Base-by-base conservation (phyloP, 2,113 vertebrate genomes). In the Carettochelys insculpta region DNA sequence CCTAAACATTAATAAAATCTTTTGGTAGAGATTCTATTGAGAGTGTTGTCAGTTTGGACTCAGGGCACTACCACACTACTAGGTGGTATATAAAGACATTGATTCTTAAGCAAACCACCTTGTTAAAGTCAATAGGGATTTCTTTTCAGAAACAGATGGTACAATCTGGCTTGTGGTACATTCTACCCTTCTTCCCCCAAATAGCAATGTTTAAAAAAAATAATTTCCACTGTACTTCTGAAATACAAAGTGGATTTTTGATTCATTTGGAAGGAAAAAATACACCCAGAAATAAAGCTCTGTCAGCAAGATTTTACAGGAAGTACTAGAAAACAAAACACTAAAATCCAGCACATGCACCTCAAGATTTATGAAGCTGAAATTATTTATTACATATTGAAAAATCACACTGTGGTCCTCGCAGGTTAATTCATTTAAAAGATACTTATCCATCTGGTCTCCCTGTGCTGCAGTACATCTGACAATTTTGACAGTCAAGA, bases 111-210 rank as follows among this genome's bases (percentile, higher is more conserved):
- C 61, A 34, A 31, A 65, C 7, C 61, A n/a, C 34, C 7, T 38
- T 16, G 14, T 50, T 45, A 13, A 75, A 75, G 41, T 45, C 71
- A 75, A 45, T 27, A 16, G 41, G 71, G 24, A 45, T 14, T 75
- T 75, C 41, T 75, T 12, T 41, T 73, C 24, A 43, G 4, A 45
- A 75, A 27, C 24, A 14, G 38, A 27, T 75, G 41, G 5, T 25
- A 45, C 43, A 45, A 75, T 75, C 41, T 29, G 24, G 71, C 24
- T 75, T 73, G 9, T n/a, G 82, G 6, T 4, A 77, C 5, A 11
- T 13, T 13, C 1, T 0, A 58, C 29, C 38, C 48, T 85, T 71
- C 38, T 77, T 87, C 83, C 47, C 4, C 51, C 1, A 6, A 51
- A 73, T 29, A 4, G 1, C 52, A 79, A 38, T 75, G 43, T 43